phyloP scores from a whole-genome alignment of 2,888 invertebrate genomes.

The Mechanitis mazaeus region DNA sequence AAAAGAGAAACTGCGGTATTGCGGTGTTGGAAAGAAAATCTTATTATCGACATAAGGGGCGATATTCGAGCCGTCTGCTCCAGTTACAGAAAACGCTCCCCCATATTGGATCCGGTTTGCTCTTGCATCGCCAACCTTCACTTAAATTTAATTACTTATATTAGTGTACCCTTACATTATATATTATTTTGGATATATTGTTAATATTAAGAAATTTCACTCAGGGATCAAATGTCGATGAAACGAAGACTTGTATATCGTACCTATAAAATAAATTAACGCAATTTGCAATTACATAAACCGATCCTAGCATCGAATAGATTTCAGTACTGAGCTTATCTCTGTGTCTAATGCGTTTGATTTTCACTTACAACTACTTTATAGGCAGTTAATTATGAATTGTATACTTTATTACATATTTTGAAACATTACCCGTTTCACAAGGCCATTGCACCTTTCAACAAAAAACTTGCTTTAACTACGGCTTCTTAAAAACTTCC shows the following conservation, averaged over 20 bases:
- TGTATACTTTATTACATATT: slow-evolving; percentile 5
- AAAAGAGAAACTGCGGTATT: slow-evolving; percentile 70
- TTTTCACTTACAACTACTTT: background rate
- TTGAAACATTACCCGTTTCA: slow-evolving; percentile 21
- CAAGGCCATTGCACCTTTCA: slow-evolving; percentile 27
- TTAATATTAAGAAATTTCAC: slow-evolving; percentile 14
- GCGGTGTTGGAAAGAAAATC: slow-evolving; percentile 68
- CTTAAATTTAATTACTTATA: slow-evolving; percentile 62
- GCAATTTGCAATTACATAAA: slow-evolving; percentile 1
- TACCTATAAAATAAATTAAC: no score
- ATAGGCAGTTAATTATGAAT: background rate
- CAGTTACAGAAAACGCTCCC: slow-evolving; percentile 72
- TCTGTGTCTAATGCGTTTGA: background rate
- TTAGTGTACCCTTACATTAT: slow-evolving; percentile 39
- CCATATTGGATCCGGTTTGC: slow-evolving; percentile 69
- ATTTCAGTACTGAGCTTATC: background rate
- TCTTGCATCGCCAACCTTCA: slow-evolving; percentile 64
- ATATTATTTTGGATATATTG: slow-evolving; percentile 40
- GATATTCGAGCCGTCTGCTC: slow-evolving; percentile 72
- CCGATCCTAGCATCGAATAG: background rate
- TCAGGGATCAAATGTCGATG: background rate
- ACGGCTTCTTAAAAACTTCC: slow-evolving; percentile 29
- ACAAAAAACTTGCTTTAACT: slow-evolving; percentile 24
- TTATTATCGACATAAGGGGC: slow-evolving; percentile 72
- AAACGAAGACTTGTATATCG: background rate